These are phyloP conservation scores for Cerceris ruficornis DNA, from an alignment of 2,888 invertebrate genomes.

Conservation along the genomic window DNA sequence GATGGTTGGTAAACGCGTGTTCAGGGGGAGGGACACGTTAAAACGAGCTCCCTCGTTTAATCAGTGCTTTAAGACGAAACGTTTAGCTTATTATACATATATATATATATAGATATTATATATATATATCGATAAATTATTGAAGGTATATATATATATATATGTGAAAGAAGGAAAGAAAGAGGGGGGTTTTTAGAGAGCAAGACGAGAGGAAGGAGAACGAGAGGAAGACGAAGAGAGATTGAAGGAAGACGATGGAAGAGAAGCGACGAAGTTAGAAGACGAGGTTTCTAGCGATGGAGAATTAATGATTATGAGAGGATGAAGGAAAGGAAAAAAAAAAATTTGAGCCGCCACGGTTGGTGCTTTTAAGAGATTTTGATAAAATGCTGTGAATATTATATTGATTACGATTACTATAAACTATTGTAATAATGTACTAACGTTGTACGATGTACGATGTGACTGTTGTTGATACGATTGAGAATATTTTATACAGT, in stretches of 20 bases:
- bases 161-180: constrained; percentile 43
- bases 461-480: constrained; percentile 81
- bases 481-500: constrained; percentile 82
- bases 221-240: constrained; percentile 5
- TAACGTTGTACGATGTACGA: constrained; percentile 80
- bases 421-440: constrained; percentile 81
- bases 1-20: constrained; percentile 78
- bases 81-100: constrained; percentile 77
- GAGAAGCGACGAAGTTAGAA: constrained; percentile 31
- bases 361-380: constrained; percentile 81
- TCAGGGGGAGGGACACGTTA: constrained; percentile 80
- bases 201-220: constrained; percentile 21
- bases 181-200: constrained; percentile 26
- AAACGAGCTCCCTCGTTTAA: constrained; percentile 81
- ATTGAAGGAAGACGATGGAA: constrained; percentile 22
- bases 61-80: constrained; percentile 81
- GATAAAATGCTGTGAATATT: constrained; percentile 82
- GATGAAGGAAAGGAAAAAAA: constrained; percentile 27
- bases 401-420: constrained; percentile 80
- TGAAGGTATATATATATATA: constrained; percentile 64
- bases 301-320: constrained; percentile 18
- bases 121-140: constrained; percentile 76
- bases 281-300: constrained; percentile 36
- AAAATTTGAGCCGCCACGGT: constrained; percentile 73
- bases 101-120: constrained; percentile 58